These are phyloP conservation scores for Nasonovia ribisnigri DNA, from an alignment of 2,888 invertebrate species.

Conservation along the genomic window DNA sequence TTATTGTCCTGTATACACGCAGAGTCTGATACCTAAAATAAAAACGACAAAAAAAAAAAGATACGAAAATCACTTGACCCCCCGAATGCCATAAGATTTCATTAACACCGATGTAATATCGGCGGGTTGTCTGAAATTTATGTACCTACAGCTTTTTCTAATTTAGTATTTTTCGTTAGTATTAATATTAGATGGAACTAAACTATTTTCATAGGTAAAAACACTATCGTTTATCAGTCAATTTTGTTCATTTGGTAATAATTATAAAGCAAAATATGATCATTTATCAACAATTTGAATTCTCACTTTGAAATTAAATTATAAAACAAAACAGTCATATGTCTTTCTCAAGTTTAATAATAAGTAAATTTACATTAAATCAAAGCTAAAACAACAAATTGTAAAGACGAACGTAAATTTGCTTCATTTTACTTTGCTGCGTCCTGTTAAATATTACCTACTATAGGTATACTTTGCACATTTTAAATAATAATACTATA, in stretches of 20 bases:
- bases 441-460: not conserved
- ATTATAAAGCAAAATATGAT: not conserved
- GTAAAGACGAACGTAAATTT: not conserved
- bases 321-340: not conserved
- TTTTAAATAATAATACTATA: not conserved
- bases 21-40: not conserved
- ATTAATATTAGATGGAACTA: not conserved
- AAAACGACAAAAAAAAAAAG: not conserved
- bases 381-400: not conserved
- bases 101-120: not conserved
- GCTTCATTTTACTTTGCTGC: not conserved
- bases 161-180: not conserved
- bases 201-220: not conserved
- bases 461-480: not conserved
- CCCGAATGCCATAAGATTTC: not conserved
- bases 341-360: not conserved
- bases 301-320: not conserved
- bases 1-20: not conserved
- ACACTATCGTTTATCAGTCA: not conserved
- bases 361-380: not conserved
- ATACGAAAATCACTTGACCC: not conserved
- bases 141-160: not conserved
- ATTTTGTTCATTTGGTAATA: not conserved
- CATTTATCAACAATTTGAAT: too few relatives aligned
- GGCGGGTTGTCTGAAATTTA: too few relatives aligned